These are phyloP conservation scores for Heterocephalus glaber DNA, from an alignment of 2,113 vertebrate genomes.

Conservation along the genomic window DNA sequence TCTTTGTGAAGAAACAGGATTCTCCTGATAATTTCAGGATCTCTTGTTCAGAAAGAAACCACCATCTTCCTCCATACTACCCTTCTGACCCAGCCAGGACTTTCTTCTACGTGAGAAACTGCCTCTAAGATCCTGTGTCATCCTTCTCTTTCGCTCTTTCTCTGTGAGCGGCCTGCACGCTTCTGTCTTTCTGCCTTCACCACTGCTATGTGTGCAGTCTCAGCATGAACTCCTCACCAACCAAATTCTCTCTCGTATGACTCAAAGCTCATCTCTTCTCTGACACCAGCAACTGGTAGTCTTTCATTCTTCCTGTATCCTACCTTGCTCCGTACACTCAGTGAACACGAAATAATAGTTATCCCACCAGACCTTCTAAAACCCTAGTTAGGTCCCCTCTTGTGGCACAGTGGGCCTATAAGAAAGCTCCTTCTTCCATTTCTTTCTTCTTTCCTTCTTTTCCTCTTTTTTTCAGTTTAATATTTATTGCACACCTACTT, in stretches of 20 bases:
- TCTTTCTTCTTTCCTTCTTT: not conserved
- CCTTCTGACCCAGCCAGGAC: fast-evolving
- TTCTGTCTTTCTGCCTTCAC: not conserved
- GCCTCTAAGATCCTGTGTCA: not conserved
- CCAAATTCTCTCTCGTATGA: not conserved
- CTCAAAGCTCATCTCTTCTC: not conserved
- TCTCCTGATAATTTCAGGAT: not conserved
- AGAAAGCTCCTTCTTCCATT: not conserved
- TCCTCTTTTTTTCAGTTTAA: too few species aligned
- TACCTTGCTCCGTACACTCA: not conserved
- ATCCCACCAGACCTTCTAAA: not conserved
- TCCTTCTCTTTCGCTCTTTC: not conserved
- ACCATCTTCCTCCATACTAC: not conserved
- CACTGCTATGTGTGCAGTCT: not conserved
- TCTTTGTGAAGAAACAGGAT: not conserved
- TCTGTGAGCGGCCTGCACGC: not conserved
- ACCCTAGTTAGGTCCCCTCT: not conserved
- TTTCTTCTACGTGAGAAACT: not conserved
- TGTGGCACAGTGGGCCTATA: fast-evolving
- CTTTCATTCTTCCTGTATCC: not conserved
- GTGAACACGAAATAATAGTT: not conserved
- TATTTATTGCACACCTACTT: not conserved
- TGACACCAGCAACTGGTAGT: not conserved
- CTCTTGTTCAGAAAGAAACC: not conserved
- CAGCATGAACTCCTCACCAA: not conserved